phyloP scores from a whole-genome alignment of 2,113 vertebrate species.

The Pipra filicauda region DNA sequence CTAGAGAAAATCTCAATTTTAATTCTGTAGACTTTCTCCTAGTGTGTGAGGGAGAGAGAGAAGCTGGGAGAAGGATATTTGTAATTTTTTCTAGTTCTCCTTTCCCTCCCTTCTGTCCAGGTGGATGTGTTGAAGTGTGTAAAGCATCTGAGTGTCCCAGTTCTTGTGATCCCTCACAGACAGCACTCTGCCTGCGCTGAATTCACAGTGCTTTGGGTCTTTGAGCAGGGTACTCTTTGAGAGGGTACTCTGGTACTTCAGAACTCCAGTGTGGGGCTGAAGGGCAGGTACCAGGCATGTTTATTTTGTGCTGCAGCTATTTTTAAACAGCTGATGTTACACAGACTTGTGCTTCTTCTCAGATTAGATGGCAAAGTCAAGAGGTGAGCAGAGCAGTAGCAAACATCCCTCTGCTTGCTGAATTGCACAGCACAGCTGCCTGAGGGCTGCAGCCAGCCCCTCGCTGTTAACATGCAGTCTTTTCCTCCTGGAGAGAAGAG shows the following conservation, averaged over 20 bases:
- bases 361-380: neutral
- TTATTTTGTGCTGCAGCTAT: neutral
- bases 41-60: neutral
- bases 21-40: neutral
- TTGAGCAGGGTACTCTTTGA: neutral
- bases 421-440: neutral
- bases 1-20: neutral
- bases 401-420: neutral
- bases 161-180: neutral
- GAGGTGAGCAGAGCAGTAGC: neutral
- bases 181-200: neutral
- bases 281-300: neutral
- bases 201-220: neutral
- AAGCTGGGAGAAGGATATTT: neutral
- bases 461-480: neutral
- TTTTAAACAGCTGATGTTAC: neutral
- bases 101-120: neutral
- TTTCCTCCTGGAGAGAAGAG: neutral
- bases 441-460: neutral
- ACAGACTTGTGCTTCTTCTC: neutral
- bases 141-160: neutral
- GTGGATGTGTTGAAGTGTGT: neutral
- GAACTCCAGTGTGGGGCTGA: neutral
- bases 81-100: neutral
- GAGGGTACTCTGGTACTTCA: neutral